These are phyloP conservation scores for Peromyscus leucopus DNA, from an alignment of 2,113 vertebrate genomes.

Conservation along the genomic window DNA sequence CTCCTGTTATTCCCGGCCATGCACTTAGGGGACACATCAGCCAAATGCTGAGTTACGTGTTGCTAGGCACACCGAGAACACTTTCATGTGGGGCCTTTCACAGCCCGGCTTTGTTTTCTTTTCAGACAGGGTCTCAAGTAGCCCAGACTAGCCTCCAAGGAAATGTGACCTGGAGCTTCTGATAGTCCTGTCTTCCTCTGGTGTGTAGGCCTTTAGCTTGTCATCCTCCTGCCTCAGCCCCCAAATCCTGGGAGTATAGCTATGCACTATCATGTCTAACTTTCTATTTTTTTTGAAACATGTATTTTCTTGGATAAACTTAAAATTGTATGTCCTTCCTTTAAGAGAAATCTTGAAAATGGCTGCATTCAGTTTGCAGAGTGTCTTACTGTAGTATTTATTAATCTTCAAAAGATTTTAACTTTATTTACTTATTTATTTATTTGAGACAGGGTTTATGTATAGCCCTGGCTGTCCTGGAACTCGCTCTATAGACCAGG, in stretches of 20 bases:
- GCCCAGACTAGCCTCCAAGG: background rate
- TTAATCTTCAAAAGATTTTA: background rate
- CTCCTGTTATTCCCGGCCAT: background rate
- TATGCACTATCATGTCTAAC: too few species aligned
- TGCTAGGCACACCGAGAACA: background rate
- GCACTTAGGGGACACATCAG: background rate
- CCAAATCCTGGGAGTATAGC: background rate
- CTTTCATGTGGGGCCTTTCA: background rate
- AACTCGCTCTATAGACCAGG: background rate
- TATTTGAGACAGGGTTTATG: background rate
- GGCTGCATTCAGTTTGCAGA: background rate
- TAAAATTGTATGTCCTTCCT: background rate
- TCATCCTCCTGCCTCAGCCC: background rate
- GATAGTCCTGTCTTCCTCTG: background rate
- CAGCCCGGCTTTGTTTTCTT: background rate
- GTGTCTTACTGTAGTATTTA: background rate
- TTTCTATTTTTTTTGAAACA: background rate
- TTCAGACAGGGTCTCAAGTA: background rate
- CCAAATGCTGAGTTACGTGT: background rate
- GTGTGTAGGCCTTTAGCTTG: too few species aligned
- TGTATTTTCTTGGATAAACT: background rate
- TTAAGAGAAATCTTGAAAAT: slow-evolving; percentile 54
- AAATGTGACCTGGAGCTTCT: too few species aligned
- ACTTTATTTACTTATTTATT: background rate
- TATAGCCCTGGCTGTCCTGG: background rate